Base-by-base conservation (phyloP, 2,888 invertebrate genomes). In the Xanthia icteritia region DNA sequence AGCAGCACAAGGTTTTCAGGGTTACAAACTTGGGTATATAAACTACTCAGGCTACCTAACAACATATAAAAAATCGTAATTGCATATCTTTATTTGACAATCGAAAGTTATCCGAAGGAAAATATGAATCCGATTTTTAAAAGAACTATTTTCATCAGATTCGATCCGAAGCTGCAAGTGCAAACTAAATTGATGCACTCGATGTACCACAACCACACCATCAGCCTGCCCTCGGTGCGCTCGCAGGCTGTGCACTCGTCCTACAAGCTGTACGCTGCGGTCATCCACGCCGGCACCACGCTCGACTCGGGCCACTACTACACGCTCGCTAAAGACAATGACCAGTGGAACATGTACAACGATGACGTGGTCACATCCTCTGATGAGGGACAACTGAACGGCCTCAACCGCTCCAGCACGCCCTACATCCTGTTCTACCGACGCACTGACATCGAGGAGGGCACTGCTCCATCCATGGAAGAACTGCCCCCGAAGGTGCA, bases 291-390 rank as follows among this genome's bases (percentile, higher is more conserved):
- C 0, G 99, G 99, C 3, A 97, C 97, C 39, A 98, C 98, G 71
- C 97, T 98, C 84, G 98, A 99, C 91, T 98, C 98, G 0, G 99
- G 99, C 0, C 99, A 99, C 92, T 99, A 99, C 92, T 98, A 98
- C 92, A 98, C 98, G 0, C 97, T 98, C 79, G 98, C 98, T 0
- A 97, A 97, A 56, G 98, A 98, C 90, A 94, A 94, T 31, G 96
- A 96, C 76, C 95, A 97, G 56, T 99, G 99, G 99, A 98, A 97
- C 92, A 97, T 98, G 90, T 98, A 98, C 91, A 98, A 99, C 91
- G 99, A 99, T 89, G 98, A 97, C 79, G 95, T 97, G n/a, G 98
- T 99, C 1, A 97, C 97, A 1, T 92, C 94, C 61, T 97, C 97
- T 23, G 97, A 97, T 15, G 97, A 97, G 13, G 95, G 96, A 1